These are phyloP conservation scores for Zapus hudsonius DNA, from an alignment of 2,113 vertebrate species.

Conservation along the genomic window DNA sequence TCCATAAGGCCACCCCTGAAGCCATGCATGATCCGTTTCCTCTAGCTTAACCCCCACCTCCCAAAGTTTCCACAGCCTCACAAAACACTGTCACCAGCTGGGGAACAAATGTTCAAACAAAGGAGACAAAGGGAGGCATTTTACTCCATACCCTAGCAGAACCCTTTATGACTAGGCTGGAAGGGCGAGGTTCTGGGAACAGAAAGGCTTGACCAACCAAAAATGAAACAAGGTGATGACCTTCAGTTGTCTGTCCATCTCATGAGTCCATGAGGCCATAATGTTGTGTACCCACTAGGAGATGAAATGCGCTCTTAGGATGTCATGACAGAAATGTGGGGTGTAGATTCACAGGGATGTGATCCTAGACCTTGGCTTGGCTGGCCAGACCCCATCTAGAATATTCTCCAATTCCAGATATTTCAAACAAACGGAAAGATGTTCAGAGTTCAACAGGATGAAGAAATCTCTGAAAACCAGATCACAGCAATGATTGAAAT, in stretches of 20 bases:
- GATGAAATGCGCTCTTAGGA: not conserved
- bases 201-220: not conserved
- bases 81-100: not conserved
- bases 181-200: not conserved
- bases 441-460: not conserved
- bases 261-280: not conserved
- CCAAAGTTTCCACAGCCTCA: not conserved
- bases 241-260: no score
- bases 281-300: not conserved
- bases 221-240: not conserved
- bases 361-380: not conserved
- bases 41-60: not conserved
- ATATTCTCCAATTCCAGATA: not conserved
- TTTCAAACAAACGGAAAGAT: not conserved
- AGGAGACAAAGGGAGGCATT: not conserved
- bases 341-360: not conserved
- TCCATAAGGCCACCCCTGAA: not conserved
- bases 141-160: not conserved
- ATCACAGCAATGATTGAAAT: not conserved
- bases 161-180: not conserved
- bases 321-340: not conserved
- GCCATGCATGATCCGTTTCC: not conserved
- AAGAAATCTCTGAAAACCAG: slow-evolving; percentile 12
- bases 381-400: not conserved
- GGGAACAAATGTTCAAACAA: not conserved